phyloP scores from a whole-genome alignment of 2,888 invertebrate species.

The Fragum whitleyi region DNA sequence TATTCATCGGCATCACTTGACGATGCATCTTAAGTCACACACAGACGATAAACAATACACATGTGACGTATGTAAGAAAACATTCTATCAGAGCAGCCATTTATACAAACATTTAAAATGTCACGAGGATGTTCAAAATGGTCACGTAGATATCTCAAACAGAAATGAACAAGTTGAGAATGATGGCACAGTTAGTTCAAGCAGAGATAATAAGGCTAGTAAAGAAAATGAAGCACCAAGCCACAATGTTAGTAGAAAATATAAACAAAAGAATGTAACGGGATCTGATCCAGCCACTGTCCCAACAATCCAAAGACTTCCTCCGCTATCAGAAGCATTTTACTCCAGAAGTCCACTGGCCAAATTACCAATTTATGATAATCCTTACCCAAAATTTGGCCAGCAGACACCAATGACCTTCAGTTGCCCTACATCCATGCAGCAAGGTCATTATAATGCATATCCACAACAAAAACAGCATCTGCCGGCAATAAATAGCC shows the following conservation, averaged over 20 bases:
- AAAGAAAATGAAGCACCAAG: neutral
- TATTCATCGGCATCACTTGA: constrained; percentile 71
- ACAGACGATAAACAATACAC: constrained; percentile 53
- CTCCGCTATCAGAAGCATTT: constrained; percentile 32
- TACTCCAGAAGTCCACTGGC: neutral
- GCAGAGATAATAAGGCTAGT: neutral
- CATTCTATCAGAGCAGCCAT: constrained; percentile 68
- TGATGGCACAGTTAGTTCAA: neutral
- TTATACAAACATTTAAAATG: constrained; percentile 66
- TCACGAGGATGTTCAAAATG: constrained; percentile 42
- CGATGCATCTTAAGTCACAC: constrained; percentile 69
- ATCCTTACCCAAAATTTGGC: neutral
- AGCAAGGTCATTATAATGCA: neutral
- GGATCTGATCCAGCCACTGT: neutral
- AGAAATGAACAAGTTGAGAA: neutral
- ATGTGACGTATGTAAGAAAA: constrained; percentile 62
- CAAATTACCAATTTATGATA: neutral
- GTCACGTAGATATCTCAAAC: neutral
- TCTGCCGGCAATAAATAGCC: constrained; percentile 20
- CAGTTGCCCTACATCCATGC: neutral
- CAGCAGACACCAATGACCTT: neutral
- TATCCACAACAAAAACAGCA: constrained; percentile 7
- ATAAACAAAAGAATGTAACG: neutral
- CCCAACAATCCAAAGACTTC: neutral
- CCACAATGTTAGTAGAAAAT: neutral